Evolutionary conservation across 1,140 invertebrate genomes (phyloP).

Genomic region (Contarinia nasturtii): DNA sequence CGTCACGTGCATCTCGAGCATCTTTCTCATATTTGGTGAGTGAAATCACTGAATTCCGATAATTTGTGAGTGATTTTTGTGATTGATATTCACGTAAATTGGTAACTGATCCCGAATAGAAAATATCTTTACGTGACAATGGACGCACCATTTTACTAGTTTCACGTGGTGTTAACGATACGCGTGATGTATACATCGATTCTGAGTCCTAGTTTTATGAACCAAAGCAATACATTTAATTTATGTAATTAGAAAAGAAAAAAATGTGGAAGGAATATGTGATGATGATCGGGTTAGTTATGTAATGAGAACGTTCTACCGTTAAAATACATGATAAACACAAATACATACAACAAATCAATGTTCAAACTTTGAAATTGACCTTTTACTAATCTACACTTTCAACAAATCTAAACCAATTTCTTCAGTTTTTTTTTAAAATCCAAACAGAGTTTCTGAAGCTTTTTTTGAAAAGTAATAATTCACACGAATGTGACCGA

Average conservation of each 20-base stretch:
- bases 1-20: conserved; percentile 26
- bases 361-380: no score
- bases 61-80: conserved; percentile 76
- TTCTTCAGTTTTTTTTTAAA: no score
- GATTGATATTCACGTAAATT: conserved; percentile 84
- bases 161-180: conserved; percentile 21
- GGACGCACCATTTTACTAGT: conserved; percentile 56
- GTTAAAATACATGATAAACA: no score
- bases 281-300: no score
- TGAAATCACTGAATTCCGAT: conserved; percentile 65
- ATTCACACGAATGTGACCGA: no score
- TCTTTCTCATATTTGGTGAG: conserved; percentile 44
- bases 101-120: conserved; percentile 87
- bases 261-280: neutral
- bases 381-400: no score
- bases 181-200: conserved; percentile 20
- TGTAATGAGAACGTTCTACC: no score
- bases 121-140: conserved; percentile 90
- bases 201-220: conserved; percentile 1
- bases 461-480: no score
- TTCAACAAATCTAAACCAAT: no score
- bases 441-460: no score
- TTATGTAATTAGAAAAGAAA: neutral
- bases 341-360: no score
- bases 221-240: neutral